These are phyloP conservation scores for Cephus pulcher DNA, from an alignment of 2,888 invertebrate species.

Conservation along the genomic window DNA sequence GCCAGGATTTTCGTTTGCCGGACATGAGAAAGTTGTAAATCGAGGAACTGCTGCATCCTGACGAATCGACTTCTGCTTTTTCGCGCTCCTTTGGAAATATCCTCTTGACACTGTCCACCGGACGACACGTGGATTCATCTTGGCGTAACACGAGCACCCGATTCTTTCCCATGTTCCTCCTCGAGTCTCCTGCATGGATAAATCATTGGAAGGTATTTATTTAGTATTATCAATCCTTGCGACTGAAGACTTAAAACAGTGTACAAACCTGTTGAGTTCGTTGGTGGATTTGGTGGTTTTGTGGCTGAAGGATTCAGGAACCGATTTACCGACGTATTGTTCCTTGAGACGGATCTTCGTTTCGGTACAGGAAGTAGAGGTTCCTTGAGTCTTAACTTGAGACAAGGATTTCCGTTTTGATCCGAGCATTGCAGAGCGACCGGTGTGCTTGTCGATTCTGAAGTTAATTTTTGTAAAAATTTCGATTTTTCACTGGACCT, in stretches of 20 bases:
- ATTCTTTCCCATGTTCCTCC: background rate
- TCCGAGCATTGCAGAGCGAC: conserved; percentile 25
- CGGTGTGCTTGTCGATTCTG: conserved; percentile 17
- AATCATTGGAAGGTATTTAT: background rate
- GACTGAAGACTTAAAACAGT: background rate
- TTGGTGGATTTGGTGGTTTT: background rate
- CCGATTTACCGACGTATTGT: background rate
- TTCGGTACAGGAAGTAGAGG: background rate
- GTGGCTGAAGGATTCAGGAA: background rate
- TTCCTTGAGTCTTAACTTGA: conserved; percentile 26
- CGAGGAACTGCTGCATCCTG: conserved; percentile 22
- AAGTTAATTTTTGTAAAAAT: background rate
- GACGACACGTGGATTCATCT: background rate
- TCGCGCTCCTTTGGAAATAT: background rate
- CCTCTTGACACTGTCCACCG: background rate
- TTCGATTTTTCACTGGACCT: background rate
- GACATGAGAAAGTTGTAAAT: conserved; percentile 29
- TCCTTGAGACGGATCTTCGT: background rate
- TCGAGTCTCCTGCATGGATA: background rate
- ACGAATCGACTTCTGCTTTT: background rate
- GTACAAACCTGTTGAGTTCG: background rate
- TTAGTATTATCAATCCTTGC: background rate
- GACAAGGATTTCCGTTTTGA: conserved; percentile 26
- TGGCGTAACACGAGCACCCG: background rate
- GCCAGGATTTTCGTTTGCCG: background rate